Base-by-base conservation (phyloP, 92 coral and sea anemone genomes). In the Porites cylindrica region DNA sequence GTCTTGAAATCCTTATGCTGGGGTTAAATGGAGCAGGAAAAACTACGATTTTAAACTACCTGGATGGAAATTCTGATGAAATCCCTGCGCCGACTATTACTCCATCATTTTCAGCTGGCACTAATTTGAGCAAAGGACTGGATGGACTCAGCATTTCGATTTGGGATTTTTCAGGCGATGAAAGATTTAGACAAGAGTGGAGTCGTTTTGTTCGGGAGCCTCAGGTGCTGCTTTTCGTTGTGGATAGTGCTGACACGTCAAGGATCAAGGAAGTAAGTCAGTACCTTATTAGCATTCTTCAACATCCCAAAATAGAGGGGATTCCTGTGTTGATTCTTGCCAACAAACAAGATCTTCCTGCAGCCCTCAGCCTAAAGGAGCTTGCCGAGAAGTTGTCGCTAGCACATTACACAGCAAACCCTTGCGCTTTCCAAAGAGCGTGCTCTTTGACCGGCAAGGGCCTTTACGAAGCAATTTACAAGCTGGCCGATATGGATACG, bases 291-390 rank as follows among this genome's bases (percentile, higher is more conserved):
- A 77, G 72, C n/a, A 72, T 78, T 53, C 81, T 86, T 66, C 70
- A 51, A 52, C 78, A 78, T 24, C 79, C 75, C 7, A 81, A 78
- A 14, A 43, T 54, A 43, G 68, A 24, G 14, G 66, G 83, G 8
- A 66, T 85, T 20, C 89, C 84, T 26, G 76, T 85, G 54, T 51
- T 85, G 47, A 82, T 85, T 47, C 70, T 85, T 24, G 89, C 89
- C 66, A 85, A 85, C 68, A 85, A 85, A 59, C 83, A 85, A 58
- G 89, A 85, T 24, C 84, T 85, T 75, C 83, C 89, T 26, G 62
- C 17, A 56, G 90, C 84, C 2, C 63, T 86, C 58, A 14, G 59
- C 1, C 32, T 84, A 11, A 19, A 10, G 65, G 90, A 86, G 11
- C 63, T 86, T 10, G 84, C 84, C 14, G 43, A 86, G 32, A 78